Conservation (phyloP, 2,797 vertebrate genomes). For the Pangasius sanitwongsei region DNA sequence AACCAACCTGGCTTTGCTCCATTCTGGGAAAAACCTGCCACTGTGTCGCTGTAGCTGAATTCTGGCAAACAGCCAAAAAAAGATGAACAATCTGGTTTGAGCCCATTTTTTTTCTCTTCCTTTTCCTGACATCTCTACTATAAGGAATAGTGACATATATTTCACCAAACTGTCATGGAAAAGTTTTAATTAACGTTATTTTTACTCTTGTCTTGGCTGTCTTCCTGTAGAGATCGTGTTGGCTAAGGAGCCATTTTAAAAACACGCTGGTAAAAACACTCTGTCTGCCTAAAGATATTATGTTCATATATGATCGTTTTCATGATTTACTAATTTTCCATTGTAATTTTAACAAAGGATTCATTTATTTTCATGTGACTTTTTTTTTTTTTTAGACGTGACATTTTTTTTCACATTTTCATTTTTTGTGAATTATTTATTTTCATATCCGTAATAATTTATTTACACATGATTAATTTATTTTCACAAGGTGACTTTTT, state of each 20-base stretch:
- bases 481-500: no score
- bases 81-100: neutral
- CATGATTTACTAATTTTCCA: neutral
- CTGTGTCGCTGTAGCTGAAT: neutral
- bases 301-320: neutral
- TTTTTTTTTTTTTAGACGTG: neutral
- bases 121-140: neutral
- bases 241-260: neutral
- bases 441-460: no score
- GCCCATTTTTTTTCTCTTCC: neutral
- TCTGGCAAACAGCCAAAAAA: neutral
- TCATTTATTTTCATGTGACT: conserved; percentile 61
- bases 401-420: neutral
- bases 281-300: neutral
- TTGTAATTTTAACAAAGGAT: neutral
- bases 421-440: conserved; percentile 57
- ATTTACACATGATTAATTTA: no score
- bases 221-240: neutral
- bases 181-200: neutral
- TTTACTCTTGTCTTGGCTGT: neutral
- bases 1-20: neutral
- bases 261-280: neutral
- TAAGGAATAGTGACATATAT: neutral
- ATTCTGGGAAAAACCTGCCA: neutral
- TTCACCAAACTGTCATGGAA: conserved; percentile 50